Evolutionary conservation across 2,113 vertebrate genomes (phyloP).

Genomic region (Syngnathus floridae): DNA sequence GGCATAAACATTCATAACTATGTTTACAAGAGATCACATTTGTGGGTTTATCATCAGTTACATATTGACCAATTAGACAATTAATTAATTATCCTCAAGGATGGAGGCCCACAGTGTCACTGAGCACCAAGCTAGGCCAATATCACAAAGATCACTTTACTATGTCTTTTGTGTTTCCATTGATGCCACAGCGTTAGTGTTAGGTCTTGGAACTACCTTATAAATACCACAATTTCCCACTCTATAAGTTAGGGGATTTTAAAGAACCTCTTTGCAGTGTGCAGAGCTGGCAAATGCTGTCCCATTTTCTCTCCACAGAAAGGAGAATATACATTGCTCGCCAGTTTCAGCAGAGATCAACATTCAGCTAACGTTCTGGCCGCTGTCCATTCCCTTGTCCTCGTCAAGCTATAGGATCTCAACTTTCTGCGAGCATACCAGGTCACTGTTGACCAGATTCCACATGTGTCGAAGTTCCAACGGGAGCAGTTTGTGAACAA

Average conservation of each 20-base stretch:
- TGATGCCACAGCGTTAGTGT: not conserved
- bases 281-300: conserved; percentile 20
- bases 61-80: not conserved
- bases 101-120: not conserved
- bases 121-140: not conserved
- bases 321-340: conserved; percentile 28
- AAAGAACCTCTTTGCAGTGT: conserved; percentile 12
- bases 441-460: conserved; percentile 83
- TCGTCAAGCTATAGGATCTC: conserved; percentile 72
- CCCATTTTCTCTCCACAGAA: conserved; percentile 40
- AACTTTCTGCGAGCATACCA: conserved; percentile 81
- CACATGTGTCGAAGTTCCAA: conserved; percentile 85
- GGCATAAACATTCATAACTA: not conserved
- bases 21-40: conserved; percentile 21
- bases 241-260: conserved; percentile 34
- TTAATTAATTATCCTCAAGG: not conserved
- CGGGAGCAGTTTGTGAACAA: conserved; percentile 94
- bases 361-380: conserved; percentile 6
- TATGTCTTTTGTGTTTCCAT: not conserved
- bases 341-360: not conserved
- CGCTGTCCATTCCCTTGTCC: conserved; percentile 3
- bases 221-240: conserved; percentile 33
- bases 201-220: conserved; percentile 13
- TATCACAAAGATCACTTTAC: not conserved
- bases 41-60: not conserved